Base-by-base conservation (phyloP, 2,888 invertebrate species). In the Ceraclea dissimilis region DNA sequence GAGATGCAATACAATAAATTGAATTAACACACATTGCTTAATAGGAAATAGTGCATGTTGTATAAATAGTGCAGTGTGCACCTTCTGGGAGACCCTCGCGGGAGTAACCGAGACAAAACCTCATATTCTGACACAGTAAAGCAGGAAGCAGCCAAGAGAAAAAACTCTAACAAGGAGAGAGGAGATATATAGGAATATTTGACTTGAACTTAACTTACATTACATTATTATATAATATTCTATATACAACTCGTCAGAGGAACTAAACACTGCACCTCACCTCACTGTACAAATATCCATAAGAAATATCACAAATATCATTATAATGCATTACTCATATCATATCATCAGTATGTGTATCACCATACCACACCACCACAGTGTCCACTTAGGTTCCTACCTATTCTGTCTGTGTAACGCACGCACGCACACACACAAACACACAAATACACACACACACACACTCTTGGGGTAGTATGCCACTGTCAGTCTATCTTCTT, bases 1-100 rank as follows among this genome's bases (percentile, higher is more conserved):
- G n/a, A n/a, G n/a, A n/a, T 26, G 26, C 65, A 67, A 64, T 66
- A 65, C 65, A 64, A 65, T 63, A 63, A 60, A 63, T 63, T 62
- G 65, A 64, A 66, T 63, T 65, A 67, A 26, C 26, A 26, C 26
- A 26, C 10, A n/a, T 26, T 68, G 66, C 68, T 66, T 68, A 66
- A n/a, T n/a, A n/a, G n/a, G n/a, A n/a, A n/a, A n/a, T n/a, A n/a
- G n/a, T n/a, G n/a, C n/a, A n/a, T n/a, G n/a, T n/a, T n/a, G n/a
- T n/a, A n/a, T n/a, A n/a, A n/a, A n/a, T n/a, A n/a, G n/a, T n/a
- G n/a, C n/a, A n/a, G n/a, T n/a, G n/a, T n/a, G n/a, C n/a, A n/a
- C n/a, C n/a, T n/a, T n/a, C n/a, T n/a, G n/a, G n/a, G n/a, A n/a
- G n/a, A n/a, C n/a, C n/a, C n/a, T n/a, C n/a, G n/a, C n/a, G n/a